Evolutionary conservation across 2,888 invertebrate species (phyloP), one percentile per base, ranked within the genome.

Genomic region (Ashinkailepas kermadecensis): DNA sequence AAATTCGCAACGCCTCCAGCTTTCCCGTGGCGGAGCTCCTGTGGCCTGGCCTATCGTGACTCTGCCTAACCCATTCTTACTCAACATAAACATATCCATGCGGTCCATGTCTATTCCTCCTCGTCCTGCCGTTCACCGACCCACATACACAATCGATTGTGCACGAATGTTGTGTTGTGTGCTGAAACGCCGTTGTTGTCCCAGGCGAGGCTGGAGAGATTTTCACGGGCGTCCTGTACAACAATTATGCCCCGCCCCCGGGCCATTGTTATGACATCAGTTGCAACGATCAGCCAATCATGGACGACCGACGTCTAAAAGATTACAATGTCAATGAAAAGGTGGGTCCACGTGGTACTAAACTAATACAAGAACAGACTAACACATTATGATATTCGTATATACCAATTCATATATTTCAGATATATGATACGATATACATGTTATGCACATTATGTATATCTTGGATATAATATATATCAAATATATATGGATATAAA

Each of bases 251-350:
- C 0, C 93, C 96, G 0, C 98, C 98, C 0, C 90, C 91, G 10
- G 97, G 96, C 0, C 98, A 97, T 87, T 98, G 98, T 86, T 99
- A 95, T 87, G 98, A 99, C 86, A 90, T 93, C 9, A 89, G 94
- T 0, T 98, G 98, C 86, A 87, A 87, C 0, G 95, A 95, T 86
- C 93, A 93, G 80, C 96, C 96, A 0, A 93, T 97, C 18, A 92
- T 95, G 84, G 97, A 97, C 87, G 94, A 96, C 85, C 89, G 90
- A 0, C 88, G 90, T 39, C 93, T 95, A 80, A 92, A 93, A 0
- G 93, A 94, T 84, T 95, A 94, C 87, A 98, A 97, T 87, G 93
- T 95, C 0, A 91, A 93, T 10, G 86, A 87, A 65, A 91, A 90
- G 89, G 95, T 95, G 88, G 39, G 39, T 39, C 39, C 39, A 39